These are phyloP conservation scores for Colostygia pectinataria DNA, from an alignment of 2,888 invertebrate species.

Conservation along the genomic window DNA sequence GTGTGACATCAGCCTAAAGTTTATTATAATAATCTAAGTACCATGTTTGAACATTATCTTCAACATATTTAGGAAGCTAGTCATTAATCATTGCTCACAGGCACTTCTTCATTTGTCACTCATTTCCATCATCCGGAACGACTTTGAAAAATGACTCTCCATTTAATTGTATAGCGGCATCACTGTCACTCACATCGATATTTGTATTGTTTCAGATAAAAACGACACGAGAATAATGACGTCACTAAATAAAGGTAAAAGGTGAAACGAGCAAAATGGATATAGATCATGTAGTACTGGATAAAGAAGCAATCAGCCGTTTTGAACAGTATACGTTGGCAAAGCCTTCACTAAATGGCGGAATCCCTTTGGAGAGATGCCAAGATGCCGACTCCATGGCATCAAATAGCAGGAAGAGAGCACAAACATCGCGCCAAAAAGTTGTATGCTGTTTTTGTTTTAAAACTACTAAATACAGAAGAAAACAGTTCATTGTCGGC, in stretches of 20 bases:
- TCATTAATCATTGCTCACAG: slow-evolving; percentile 64
- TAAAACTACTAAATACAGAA: slow-evolving; percentile 79
- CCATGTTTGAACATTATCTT: slow-evolving; percentile 25
- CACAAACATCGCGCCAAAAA: slow-evolving; percentile 77
- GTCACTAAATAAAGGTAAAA: slow-evolving; percentile 54
- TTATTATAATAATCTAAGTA: slow-evolving; percentile 1
- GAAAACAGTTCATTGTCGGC: slow-evolving; percentile 87
- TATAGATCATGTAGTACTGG: slow-evolving; percentile 77
- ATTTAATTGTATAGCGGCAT: slow-evolving; percentile 46
- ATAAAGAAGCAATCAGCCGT: slow-evolving; percentile 78
- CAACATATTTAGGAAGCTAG: slow-evolving; percentile 39
- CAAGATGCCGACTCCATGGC: slow-evolving; percentile 79
- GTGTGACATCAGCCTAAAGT: background rate
- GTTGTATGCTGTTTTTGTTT: slow-evolving; percentile 81
- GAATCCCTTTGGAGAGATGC: slow-evolving; percentile 79
- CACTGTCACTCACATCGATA: slow-evolving; percentile 39
- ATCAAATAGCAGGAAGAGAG: slow-evolving; percentile 76
- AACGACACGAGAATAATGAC: slow-evolving; percentile 54
- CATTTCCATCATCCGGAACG: slow-evolving; percentile 55
- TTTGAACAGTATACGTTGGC: slow-evolving; percentile 79
- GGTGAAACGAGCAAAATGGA: slow-evolving; percentile 67
- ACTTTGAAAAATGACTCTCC: slow-evolving; percentile 71
- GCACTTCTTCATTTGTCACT: slow-evolving; percentile 74
- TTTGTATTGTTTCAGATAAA: slow-evolving; percentile 73
- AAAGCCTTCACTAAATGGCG: slow-evolving; percentile 77